Evolutionary conservation across 1,140 invertebrate species (phyloP), one percentile per base, ranked within the genome.

Genomic region (Drosophila pseudoananassae): DNA sequence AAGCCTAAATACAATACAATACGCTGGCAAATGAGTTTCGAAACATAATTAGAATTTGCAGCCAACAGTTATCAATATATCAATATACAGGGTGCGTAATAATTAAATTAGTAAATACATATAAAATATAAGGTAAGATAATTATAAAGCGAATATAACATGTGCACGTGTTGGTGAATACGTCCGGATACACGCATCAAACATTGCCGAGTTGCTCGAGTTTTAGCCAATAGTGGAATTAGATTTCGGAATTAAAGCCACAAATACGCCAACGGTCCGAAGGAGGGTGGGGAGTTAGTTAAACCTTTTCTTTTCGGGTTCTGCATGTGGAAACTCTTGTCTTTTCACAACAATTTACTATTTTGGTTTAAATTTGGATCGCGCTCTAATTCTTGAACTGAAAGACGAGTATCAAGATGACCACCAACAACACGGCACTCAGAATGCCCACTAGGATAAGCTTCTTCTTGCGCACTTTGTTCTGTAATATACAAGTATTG

Each of bases 381-480:
- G 58, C 63, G 57, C n/a, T 64, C 6, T 90, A 91, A 61, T 91
- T 89, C 66, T 79, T 90, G 15, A 91, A 88, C 64, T 91, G 69
- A 73, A 91, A 77, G 23, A 88, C 76, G 31, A 92, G 54, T 64
- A 92, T 83, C 59, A 90, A 64, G 52, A 96, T 95, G 61, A 98
- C 93, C 74, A 96, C 93, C 65, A 94, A 92, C 36, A 98, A 91
- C 64, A 97, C 93, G 40, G 95, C 91, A 46, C 94, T 92, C 53
- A 95, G 92, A 69, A 97, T 94, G 27, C 95, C 92, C 27, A 94
- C 88, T 31, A 97, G 83, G 83, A 97, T 95, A 57, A 96, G 94
- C 91, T 97, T 98, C 94, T 97, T 98, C 92, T 95, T 96, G 68
- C 97, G 94, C 72, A 97, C 93, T 93, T 97, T 97, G 77, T 95